Evolutionary conservation across 2,888 invertebrate species (phyloP), one percentile per base, ranked within the genome.

Genomic region (Mesodorylaimus sp.): DNA sequence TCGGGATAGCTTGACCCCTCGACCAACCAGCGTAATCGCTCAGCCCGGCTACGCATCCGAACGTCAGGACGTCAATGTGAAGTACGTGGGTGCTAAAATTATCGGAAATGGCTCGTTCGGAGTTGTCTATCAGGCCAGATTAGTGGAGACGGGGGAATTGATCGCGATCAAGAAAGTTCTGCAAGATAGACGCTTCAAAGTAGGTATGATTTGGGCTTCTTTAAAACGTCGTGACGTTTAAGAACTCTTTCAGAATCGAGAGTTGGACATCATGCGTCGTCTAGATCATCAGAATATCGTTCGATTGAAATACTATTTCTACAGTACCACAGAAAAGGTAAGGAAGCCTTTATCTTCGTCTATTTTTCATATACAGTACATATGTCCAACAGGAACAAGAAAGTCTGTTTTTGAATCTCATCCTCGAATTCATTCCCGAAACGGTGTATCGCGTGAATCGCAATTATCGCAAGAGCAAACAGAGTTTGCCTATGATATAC

Each of bases 101-200:
- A 95, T 95, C 71, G 95, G 93, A 62, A 95, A 95, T 77, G 95
- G 95, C 73, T 91, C 91, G 75, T 95, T 95, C 76, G 95, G 95
- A 62, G 91, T 93, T 72, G 95, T 95, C 58, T 95, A 91, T 75
- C 91, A 93, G 73, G 93, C 93, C 64, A 88, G 86, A 74, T 76
- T 95, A 63, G 86, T 86, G 72, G 89, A 91, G 74, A 83, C 84
- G 62, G 83, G 82, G 63, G 91, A 93, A 73, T 79, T 88, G 74
- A 89, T 95, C 68, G 95, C 95, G 68, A 95, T 95, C 73, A 95
- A 95, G 73, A 93, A 93, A 76, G 95, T 95, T 73, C 80, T 95
- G 70, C 93, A 95, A 76, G 93, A 95, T 73, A 91, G 91, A 75
- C 79, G 93, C 76, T 95, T 93, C 78, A 93, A 39, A 39, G 19